Percentiles rank a stretch among this genome's conserved stretches.
Conservation (phyloP, 2,797 vertebrate species). For the Notolabrus celidotus region DNA sequence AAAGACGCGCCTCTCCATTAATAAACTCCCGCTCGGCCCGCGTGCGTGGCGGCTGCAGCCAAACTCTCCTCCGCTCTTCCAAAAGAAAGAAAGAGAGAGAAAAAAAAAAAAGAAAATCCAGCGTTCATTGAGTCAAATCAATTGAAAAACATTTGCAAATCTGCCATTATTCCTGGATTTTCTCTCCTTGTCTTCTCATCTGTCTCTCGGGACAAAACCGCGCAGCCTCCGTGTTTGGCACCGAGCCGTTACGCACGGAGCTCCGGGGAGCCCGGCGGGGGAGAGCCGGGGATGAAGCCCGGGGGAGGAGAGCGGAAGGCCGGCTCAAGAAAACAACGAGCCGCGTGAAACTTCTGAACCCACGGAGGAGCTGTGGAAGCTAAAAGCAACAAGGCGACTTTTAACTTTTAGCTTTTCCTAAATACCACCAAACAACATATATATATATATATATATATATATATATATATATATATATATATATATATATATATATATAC, state of each 20-base stretch:
- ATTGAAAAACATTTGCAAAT: slow-evolving; percentile 90
- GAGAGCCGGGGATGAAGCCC: background rate
- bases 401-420: too few relatives aligned
- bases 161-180: slow-evolving; percentile 88
- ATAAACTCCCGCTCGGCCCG: slow-evolving; percentile 82
- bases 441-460: too few relatives aligned
- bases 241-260: slow-evolving; percentile 69
- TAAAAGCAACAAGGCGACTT: too few relatives aligned
- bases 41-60: slow-evolving; percentile 78
- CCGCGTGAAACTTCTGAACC: background rate
- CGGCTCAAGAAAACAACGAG: background rate
- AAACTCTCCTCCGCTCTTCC: slow-evolving; percentile 60
- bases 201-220: slow-evolving; percentile 53
- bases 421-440: too few relatives aligned
- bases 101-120: slow-evolving; percentile 48
- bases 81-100: slow-evolving; percentile 18
- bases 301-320: background rate
- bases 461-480: too few relatives aligned
- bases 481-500: too few relatives aligned
- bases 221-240: slow-evolving; percentile 66
- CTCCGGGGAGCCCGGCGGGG: slow-evolving; percentile 12
- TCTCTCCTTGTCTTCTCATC: slow-evolving; percentile 75
- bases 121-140: slow-evolving; percentile 87
- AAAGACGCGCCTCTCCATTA: slow-evolving; percentile 81
- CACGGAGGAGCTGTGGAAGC: background rate